Base-by-base conservation (phyloP, 2,888 invertebrate genomes). In the Andrena hattorfiana region DNA sequence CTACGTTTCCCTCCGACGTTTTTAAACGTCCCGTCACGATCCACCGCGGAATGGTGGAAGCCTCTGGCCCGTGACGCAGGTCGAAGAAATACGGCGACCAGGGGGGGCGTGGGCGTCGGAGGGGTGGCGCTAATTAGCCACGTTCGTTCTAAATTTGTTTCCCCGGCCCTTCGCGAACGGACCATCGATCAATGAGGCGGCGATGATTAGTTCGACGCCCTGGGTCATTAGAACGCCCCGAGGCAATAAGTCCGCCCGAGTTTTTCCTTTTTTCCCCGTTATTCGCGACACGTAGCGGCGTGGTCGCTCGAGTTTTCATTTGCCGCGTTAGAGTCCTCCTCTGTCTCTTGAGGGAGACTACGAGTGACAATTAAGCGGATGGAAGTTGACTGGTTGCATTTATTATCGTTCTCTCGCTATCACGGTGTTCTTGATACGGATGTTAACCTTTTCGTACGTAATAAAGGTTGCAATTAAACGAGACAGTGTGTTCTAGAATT, bases 231-330 rank as follows among this genome's bases (percentile, higher is more conserved):
- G 87, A 67, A 64, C 77, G 54, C 62, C 72, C 54, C 77, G 75
- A 75, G 78, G 78, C 86, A 86, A 86, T 86, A 82, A 86, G 78
- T 81, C 76, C 20, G 54, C 59, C n/a, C 23, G 28, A 84, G 30
- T 85, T 89, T 90, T 91, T 90, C 87, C 42, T 5, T 42, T 42
- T 42, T 42, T 1, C 10, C 10, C 10, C 89, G 88, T 91, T 91
- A 93, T 92, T 92, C 91, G 84, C 87, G 86, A 89, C 92, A 92
- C 91, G 89, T 92, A 87, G 85, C 60, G n/a, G 30, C 51, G 81
- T 85, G 69, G 83, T 74, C 78, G 85, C 71, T 85, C 74, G 67
- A 79, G 67, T 84, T 89, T 87, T 83, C 81, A 87, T 87, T 81
- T 84, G 72, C 48, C 77, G 54, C 64, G 69, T 35, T 64, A 75